Conservation (phyloP, 2,797 vertebrate genomes). For the Poecilia picta region DNA sequence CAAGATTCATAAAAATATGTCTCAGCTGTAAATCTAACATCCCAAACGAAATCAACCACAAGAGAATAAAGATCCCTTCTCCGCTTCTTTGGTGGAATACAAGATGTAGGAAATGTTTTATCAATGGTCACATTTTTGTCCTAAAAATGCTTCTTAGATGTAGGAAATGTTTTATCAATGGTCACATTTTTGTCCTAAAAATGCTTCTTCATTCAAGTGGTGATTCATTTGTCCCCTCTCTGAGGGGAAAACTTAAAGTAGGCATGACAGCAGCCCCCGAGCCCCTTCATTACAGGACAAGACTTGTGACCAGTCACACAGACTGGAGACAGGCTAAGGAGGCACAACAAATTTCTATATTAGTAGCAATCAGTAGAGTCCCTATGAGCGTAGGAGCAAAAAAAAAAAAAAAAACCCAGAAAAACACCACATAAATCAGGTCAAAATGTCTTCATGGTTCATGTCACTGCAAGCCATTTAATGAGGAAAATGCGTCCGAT, state of each 20-base stretch:
- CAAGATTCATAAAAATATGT: slow-evolving; percentile 1
- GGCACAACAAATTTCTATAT: neutral
- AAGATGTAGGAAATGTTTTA: slow-evolving; percentile 18
- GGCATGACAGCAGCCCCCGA: slow-evolving; percentile 20
- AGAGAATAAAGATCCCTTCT: slow-evolving; percentile 36
- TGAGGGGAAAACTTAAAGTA: neutral
- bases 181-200: slow-evolving; percentile 35
- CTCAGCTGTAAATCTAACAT: slow-evolving; percentile 23
- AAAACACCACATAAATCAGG: neutral
- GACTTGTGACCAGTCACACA: slow-evolving; percentile 27
- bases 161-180: slow-evolving; percentile 33
- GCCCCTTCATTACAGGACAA: neutral
- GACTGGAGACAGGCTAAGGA: neutral
- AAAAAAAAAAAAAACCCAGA: neutral
- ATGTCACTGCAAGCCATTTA: slow-evolving; percentile 8
- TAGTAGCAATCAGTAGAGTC: neutral
- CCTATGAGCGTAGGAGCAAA: neutral
- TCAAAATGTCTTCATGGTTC: neutral
- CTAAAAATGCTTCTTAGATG: too few relatives aligned
- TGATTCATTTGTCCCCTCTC: neutral
- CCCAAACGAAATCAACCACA: slow-evolving; percentile 28
- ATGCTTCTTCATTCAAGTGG: neutral
- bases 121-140: slow-evolving; percentile 48
- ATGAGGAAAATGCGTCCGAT: neutral
- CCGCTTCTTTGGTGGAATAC: neutral